phyloP scores from a whole-genome alignment of 2,888 invertebrate genomes.

The Temnothorax unifasciatus region DNA sequence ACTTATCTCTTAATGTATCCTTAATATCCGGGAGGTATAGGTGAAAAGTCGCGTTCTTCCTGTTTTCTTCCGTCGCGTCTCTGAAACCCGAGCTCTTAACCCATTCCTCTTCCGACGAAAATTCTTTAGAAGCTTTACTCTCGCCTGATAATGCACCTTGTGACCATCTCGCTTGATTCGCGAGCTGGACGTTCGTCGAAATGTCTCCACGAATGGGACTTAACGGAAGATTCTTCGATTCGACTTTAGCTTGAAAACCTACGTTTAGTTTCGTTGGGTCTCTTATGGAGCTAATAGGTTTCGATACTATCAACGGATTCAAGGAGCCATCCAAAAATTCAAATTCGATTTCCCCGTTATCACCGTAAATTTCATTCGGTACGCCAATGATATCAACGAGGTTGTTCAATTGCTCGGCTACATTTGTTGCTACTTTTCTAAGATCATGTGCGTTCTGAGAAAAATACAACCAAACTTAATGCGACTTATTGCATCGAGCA shows the following conservation, averaged over 20 bases:
- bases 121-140: neutral
- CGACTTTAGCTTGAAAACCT: conserved; percentile 17
- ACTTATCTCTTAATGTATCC: neutral
- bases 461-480: neutral
- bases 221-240: conserved; percentile 1
- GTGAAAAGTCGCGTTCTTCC: neutral
- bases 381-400: neutral
- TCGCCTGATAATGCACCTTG: neutral
- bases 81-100: neutral
- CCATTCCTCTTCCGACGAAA: neutral
- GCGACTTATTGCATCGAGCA: neutral
- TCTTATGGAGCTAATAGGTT: neutral
- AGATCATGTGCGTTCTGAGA: conserved; percentile 8
- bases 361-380: neutral
- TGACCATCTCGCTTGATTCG: conserved; percentile 2
- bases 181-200: neutral
- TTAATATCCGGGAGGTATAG: conserved; percentile 4
- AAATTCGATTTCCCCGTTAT: neutral
- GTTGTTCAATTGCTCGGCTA: conserved; percentile 12
- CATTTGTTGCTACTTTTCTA: conserved; percentile 1
- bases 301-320: neutral
- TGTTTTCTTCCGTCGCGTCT: neutral
- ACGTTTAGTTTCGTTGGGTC: conserved; percentile 21
- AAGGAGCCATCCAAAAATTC: neutral
- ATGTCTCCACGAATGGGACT: neutral